Evolutionary conservation across 2,113 vertebrate genomes (phyloP).

Genomic region (Serinus canaria): DNA sequence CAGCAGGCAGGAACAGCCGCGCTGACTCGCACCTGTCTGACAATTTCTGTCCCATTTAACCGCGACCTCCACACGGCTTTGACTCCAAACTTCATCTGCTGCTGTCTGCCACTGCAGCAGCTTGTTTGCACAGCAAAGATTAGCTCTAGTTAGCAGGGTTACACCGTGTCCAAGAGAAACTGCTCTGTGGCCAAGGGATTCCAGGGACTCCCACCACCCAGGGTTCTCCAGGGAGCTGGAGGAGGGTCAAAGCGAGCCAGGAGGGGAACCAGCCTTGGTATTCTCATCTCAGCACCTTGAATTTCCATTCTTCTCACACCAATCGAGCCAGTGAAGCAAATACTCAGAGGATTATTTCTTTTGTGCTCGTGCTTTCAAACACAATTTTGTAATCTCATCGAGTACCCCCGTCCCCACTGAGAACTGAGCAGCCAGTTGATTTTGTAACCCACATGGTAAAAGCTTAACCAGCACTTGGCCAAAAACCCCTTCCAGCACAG

Average conservation of each 20-base stretch:
- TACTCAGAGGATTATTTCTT: conserved; percentile 59
- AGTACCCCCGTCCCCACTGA: conserved; percentile 52
- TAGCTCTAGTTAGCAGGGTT: not conserved
- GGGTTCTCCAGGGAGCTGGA: not conserved
- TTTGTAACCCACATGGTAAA: conserved; percentile 52
- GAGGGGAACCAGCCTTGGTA: not conserved
- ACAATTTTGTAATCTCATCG: conserved; percentile 57
- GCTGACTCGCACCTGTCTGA: conserved; percentile 7
- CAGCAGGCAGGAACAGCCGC: not conserved
- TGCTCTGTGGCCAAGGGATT: not conserved
- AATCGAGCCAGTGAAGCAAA: conserved; percentile 63
- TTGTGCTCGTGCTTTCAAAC: conserved; percentile 61
- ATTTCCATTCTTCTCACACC: conserved; percentile 64
- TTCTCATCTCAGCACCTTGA: conserved; percentile 43
- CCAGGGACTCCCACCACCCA: rapidly evolving
- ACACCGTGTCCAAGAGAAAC: not conserved
- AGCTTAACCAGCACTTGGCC: conserved; percentile 50
- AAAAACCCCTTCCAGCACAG: not conserved
- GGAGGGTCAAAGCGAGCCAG: not conserved
- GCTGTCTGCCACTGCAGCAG: not conserved
- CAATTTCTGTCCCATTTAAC: conserved; percentile 4
- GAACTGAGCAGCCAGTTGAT: conserved; percentile 42
- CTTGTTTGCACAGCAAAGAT: not conserved
- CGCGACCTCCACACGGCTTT: not conserved
- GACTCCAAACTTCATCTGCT: not conserved